phyloP scores from a whole-genome alignment of 2,888 invertebrate species.

The Polia nebulosa region DNA sequence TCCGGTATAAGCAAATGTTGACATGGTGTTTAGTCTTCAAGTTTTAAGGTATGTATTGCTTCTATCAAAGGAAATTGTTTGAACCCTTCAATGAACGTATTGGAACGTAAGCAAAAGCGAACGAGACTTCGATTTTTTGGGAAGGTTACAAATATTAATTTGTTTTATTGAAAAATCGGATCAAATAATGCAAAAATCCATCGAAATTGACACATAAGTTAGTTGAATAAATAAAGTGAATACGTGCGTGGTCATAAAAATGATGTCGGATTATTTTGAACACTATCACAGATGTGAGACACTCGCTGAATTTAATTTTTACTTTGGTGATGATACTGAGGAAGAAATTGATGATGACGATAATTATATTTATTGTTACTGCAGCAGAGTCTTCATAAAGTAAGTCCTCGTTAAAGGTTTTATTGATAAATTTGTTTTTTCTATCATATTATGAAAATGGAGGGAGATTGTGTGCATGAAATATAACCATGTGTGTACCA shows the following conservation, averaged over 20 bases:
- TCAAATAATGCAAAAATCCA: slow-evolving; percentile 7
- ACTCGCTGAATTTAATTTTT: slow-evolving; percentile 92
- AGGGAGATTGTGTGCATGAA: slow-evolving; percentile 16
- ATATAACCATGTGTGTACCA: not conserved
- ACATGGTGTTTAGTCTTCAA: not conserved
- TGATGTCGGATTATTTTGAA: slow-evolving; percentile 86
- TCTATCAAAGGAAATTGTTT: not conserved
- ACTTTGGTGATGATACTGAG: slow-evolving; percentile 81
- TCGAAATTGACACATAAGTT: slow-evolving; percentile 10
- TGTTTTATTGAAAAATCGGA: slow-evolving; percentile 21
- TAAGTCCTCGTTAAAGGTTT: slow-evolving; percentile 75
- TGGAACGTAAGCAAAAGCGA: slow-evolving; percentile 45
- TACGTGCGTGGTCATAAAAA: slow-evolving; percentile 61
- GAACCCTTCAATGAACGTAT: not conserved
- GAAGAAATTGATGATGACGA: slow-evolving; percentile 79
- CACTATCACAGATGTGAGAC: slow-evolving; percentile 92
- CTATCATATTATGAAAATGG: slow-evolving; percentile 38
- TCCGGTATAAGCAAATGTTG: slow-evolving; percentile 11
- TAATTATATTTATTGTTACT: slow-evolving; percentile 92
- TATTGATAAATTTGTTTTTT: slow-evolving; percentile 20
- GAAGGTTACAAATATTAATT: slow-evolving; percentile 45
- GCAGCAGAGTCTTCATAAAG: slow-evolving; percentile 93
- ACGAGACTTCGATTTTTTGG: slow-evolving; percentile 62
- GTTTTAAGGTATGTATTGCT: slow-evolving; percentile 2
- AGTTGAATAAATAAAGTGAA: slow-evolving; percentile 18